phyloP scores from a whole-genome alignment of 2,888 invertebrate species.

The Pachydiplax longipennis region DNA sequence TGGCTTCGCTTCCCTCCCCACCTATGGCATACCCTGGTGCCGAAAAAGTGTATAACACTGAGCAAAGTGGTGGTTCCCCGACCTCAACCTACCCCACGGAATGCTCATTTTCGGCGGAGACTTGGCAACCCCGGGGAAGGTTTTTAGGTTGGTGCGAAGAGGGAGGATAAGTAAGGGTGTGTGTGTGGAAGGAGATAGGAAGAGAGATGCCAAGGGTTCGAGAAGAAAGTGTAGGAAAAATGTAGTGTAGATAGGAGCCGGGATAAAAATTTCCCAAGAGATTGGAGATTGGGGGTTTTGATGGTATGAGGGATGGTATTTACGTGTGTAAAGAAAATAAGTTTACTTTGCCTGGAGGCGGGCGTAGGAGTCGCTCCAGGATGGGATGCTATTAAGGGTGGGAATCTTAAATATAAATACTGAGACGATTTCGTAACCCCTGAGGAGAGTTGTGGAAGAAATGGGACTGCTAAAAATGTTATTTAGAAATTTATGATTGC shows the following conservation, averaged over 20 bases:
- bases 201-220: not conserved
- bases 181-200: not conserved
- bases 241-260: not conserved
- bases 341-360: not conserved
- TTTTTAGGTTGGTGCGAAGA: not conserved
- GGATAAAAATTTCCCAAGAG: conserved; percentile 1
- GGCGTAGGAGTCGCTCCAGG: not conserved
- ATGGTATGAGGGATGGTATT: not conserved
- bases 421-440: no score
- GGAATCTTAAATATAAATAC: no score
- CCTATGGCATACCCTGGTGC: not conserved
- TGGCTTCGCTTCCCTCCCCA: not conserved
- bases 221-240: not conserved
- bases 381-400: no score
- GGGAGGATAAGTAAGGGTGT: not conserved
- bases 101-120: conserved; percentile 5
- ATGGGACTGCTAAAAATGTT: no score
- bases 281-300: not conserved
- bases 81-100: conserved; percentile 31
- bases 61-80: not conserved
- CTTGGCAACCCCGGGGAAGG: not conserved
- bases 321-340: not conserved
- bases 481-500: no score
- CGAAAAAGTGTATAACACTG: conserved; percentile 11
- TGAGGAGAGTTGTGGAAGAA: no score